Evolutionary conservation across 1,140 invertebrate species (phyloP).

Genomic region (Cherax quadricarinatus): DNA sequence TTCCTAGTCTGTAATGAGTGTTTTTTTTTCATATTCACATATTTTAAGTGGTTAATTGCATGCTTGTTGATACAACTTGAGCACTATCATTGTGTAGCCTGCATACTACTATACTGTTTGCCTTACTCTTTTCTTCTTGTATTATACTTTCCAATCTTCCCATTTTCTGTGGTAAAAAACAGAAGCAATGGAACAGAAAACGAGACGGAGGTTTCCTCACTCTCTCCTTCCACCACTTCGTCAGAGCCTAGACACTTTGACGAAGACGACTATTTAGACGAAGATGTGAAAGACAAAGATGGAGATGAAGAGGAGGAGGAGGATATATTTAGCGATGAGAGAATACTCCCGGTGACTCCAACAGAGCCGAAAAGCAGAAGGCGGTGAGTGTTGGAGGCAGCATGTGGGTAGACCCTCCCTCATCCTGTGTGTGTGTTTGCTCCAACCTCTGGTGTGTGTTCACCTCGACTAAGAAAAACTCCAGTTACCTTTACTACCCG

Average conservation of each 20-base stretch:
- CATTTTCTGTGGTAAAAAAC: neutral
- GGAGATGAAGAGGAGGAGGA: conserved; percentile 41
- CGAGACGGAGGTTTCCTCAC: conserved; percentile 44
- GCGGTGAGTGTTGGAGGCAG: conserved; percentile 46
- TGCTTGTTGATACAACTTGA: too few species aligned
- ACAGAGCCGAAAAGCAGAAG: conserved; percentile 21
- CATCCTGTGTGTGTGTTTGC: neutral
- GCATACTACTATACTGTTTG: neutral
- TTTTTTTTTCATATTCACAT: neutral
- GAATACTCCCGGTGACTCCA: neutral
- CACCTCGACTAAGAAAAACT: too few species aligned
- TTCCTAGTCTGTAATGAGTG: neutral
- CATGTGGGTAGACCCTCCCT: neutral
- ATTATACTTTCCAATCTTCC: conserved; percentile 6
- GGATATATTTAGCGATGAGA: conserved; percentile 47
- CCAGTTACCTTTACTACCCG: neutral
- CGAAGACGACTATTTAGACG: conserved; percentile 45
- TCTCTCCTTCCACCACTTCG: conserved; percentile 46
- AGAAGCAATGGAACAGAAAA: conserved; percentile 29
- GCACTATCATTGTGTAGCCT: too few species aligned
- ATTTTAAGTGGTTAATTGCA: too few species aligned
- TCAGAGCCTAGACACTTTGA: conserved; percentile 46
- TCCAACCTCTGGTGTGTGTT: neutral
- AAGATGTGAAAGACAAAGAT: conserved; percentile 16
- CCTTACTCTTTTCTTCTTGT: neutral